Percentiles rank a stretch among this genome's conserved stretches.
Conservation (phyloP, 2,113 vertebrate species). For the Pangasianodon gigas region DNA sequence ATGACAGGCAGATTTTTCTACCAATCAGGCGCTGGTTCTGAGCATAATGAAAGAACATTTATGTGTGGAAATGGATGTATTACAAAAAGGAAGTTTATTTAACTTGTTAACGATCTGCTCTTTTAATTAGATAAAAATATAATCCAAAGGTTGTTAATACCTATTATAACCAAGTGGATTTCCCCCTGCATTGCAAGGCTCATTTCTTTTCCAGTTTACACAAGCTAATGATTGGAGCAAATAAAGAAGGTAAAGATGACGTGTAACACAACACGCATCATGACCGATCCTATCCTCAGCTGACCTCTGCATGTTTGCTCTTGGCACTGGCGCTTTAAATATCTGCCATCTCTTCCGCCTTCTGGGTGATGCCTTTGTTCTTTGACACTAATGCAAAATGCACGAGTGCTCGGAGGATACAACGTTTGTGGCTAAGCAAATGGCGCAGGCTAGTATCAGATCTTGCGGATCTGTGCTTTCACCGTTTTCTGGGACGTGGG, state of each 20-base stretch:
- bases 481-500: conserved; percentile 50
- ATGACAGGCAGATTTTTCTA: conserved; percentile 27
- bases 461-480: conserved; percentile 57
- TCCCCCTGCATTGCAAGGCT: not conserved
- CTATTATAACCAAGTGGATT: not conserved
- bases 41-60: not conserved
- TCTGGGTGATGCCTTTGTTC: conserved; percentile 68
- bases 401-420: conserved; percentile 44
- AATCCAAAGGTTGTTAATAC: not conserved
- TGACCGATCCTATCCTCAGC: conserved; percentile 36
- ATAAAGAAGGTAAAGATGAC: not conserved
- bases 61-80: not conserved
- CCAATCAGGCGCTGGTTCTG: conserved; percentile 16
- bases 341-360: conserved; percentile 66
- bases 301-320: conserved; percentile 47
- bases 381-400: conserved; percentile 68
- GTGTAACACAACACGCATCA: not conserved
- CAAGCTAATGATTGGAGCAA: not conserved
- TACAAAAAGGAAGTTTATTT: not conserved
- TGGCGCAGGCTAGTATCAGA: conserved; percentile 56
- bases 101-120: not conserved
- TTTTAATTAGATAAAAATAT: not conserved
- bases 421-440: conserved; percentile 66
- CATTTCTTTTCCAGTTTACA: not conserved
- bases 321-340: conserved; percentile 55